phyloP scores from a whole-genome alignment of 2,888 invertebrate species.

The Megamerina dolium region DNA sequence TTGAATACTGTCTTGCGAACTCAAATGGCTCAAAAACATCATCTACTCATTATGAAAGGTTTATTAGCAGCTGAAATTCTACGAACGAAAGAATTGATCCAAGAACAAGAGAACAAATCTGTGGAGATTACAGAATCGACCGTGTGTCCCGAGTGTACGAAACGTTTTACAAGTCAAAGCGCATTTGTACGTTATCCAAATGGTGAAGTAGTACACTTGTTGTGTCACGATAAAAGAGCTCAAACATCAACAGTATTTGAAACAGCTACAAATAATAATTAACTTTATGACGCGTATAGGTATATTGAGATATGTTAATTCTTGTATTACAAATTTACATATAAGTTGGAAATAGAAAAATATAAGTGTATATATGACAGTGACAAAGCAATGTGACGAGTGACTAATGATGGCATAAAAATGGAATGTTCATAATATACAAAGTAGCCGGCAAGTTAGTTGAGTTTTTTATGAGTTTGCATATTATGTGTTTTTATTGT shows the following conservation, averaged over 20 bases:
- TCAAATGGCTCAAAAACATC: constrained; percentile 66
- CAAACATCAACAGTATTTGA: constrained; percentile 8
- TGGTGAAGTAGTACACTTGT: constrained; percentile 88
- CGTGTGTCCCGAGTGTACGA: constrained; percentile 87
- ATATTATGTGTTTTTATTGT: too few species aligned
- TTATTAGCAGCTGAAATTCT: constrained; percentile 78
- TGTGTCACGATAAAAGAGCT: constrained; percentile 60
- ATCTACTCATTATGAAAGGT: constrained; percentile 73
- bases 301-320: too few species aligned
- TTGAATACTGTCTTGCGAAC: constrained; percentile 72
- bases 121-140: constrained; percentile 81
- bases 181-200: constrained; percentile 90
- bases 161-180: constrained; percentile 88
- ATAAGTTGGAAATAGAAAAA: too few species aligned
- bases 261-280: too few species aligned
- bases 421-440: too few species aligned
- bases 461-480: too few species aligned
- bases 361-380: too few species aligned
- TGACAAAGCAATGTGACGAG: too few species aligned
- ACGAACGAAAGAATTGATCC: constrained; percentile 72
- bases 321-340: too few species aligned
- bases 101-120: constrained; percentile 74
- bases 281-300: too few species aligned
- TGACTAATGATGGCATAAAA: too few species aligned
- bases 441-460: too few species aligned